Base-by-base conservation (phyloP, 2,888 invertebrate species). In the Hemithea aestivaria region DNA sequence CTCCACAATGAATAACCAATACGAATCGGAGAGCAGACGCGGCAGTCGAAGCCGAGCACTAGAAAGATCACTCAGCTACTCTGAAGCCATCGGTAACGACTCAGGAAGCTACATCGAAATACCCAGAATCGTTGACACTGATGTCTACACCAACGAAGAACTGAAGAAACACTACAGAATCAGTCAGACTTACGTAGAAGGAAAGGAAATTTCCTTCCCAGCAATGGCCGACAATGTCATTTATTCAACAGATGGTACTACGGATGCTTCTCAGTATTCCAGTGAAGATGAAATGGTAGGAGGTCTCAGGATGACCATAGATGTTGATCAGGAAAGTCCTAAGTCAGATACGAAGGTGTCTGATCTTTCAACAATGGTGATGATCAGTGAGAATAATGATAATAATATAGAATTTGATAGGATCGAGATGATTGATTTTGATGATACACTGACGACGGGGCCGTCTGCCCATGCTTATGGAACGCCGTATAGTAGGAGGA, bases 121-220 rank as follows among this genome's bases (percentile, higher is more conserved):
- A 45, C 82, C 83, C 7, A 68, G 65, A 20, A 77, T 87, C 0
- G 69, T 51, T 0, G 53, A 81, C 49, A 77, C 82, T 6, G 84
- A 85, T 6, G 85, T 87, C 0, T 87, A 87, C 42, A 62, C 66
- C 0, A 87, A 87, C 30, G 85, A 85, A 50, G 84, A 87, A 46
- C 45, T 83, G 0, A 84, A 81, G 40, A 83, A 81, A 46, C 80
- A 85, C 1, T 82, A 71, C 39, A 62, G 85, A 33, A 84, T 85
- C 40, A 84, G 82, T 0, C 85, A 85, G 56, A 80, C 77, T 0
- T 83, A 83, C 24, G 83, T 85, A 0, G 87, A 87, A 69, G 85
- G 85, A 0, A 83, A 74, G 44, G 84, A 85, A 56, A 82, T 85
- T 1, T 50, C 67, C 0, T 84, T 84, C 10, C 73, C 77, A 1